These are phyloP conservation scores for Stegophylla sp. DNA, from an alignment of 2,888 invertebrate genomes.

Conservation along the genomic window DNA sequence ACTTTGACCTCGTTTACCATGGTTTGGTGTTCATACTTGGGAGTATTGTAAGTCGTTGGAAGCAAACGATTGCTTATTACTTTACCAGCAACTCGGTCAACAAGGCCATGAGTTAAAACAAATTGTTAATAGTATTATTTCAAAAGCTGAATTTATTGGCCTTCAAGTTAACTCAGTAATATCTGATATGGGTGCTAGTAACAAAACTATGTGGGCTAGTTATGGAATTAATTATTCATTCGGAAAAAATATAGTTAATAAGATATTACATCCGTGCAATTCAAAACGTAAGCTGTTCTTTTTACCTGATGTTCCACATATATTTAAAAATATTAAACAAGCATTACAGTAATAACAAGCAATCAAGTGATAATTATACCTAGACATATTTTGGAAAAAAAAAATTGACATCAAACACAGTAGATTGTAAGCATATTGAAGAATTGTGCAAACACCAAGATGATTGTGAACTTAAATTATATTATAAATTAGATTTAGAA, in stretches of 20 bases:
- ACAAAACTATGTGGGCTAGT: neutral
- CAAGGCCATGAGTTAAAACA: neutral
- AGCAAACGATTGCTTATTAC: constrained; percentile 15
- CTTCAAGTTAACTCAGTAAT: neutral
- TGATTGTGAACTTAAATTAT: neutral
- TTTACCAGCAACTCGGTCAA: constrained; percentile 15
- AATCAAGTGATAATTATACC: neutral
- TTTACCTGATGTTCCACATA: constrained; percentile 17
- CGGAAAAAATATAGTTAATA: neutral
- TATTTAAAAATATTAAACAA: constrained; percentile 21
- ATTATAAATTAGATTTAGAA: neutral
- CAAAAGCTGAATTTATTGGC: constrained; percentile 13
- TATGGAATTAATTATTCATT: neutral
- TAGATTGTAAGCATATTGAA: constrained; percentile 9
- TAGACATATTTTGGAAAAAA: neutral
- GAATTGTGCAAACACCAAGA: neutral
- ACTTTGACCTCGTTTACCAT: neutral
- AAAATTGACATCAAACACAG: neutral
- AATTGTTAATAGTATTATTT: constrained; percentile 16
- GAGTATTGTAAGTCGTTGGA: constrained; percentile 2
- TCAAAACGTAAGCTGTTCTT: neutral
- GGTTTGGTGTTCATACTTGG: constrained; percentile 5
- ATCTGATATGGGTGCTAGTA: constrained; percentile 23
- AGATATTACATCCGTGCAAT: neutral
- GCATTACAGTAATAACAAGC: neutral